These are phyloP conservation scores for Aphis craccivora DNA, from an alignment of 1,140 invertebrate species.

Conservation along the genomic window DNA sequence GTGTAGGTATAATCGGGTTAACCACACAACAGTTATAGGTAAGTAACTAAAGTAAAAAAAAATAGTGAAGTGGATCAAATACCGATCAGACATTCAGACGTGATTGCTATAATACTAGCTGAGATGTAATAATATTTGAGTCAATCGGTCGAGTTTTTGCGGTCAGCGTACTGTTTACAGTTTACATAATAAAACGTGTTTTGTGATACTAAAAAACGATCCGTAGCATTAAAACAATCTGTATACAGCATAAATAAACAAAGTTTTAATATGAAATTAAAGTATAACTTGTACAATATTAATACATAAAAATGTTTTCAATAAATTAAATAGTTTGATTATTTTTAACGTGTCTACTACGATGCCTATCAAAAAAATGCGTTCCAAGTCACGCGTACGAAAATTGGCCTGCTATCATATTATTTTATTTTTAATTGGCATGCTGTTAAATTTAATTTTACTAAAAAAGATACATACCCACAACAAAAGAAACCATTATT, in stretches of 20 bases:
- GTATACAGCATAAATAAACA: neutral
- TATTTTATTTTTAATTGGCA: neutral
- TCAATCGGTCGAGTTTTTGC: constrained; percentile 18
- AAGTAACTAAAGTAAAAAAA: neutral
- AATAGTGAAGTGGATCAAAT: neutral
- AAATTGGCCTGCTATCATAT: neutral
- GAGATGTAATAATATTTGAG: neutral
- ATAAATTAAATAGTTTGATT: neutral
- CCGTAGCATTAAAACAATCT: neutral
- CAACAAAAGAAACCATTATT: neutral
- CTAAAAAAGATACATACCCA: neutral
- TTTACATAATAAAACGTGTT: constrained; percentile 2
- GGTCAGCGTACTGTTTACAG: neutral
- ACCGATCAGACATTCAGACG: neutral
- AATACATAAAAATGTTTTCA: neutral
- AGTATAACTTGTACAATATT: neutral
- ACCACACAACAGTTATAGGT: neutral
- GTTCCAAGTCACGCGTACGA: neutral
- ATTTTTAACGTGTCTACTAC: neutral
- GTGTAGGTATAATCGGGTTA: neutral
- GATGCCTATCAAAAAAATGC: neutral
- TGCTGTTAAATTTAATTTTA: neutral
- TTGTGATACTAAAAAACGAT: neutral
- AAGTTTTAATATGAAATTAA: neutral
- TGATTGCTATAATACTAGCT: neutral